phyloP scores from a whole-genome alignment of 2,888 invertebrate genomes.

The Gibbula magus region DNA sequence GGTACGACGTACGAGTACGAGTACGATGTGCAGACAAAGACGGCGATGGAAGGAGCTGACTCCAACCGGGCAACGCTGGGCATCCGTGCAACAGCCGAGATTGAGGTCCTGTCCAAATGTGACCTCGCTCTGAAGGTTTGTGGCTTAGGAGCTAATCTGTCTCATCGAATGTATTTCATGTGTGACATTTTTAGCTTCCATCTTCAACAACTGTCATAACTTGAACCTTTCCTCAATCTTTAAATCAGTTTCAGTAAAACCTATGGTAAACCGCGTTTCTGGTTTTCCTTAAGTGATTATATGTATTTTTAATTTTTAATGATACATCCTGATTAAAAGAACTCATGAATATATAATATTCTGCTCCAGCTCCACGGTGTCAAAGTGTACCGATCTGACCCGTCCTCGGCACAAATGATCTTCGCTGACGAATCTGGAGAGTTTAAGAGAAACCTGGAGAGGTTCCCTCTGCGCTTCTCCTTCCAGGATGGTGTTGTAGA shows the following conservation, averaged over 20 bases:
- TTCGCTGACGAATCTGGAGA: constrained; percentile 28
- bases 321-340: not conserved
- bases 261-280: too few species aligned
- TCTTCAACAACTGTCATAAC: too few species aligned
- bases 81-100: constrained; percentile 73
- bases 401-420: constrained; percentile 28
- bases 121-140: constrained; percentile 75
- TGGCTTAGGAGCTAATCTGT: too few species aligned
- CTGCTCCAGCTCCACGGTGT: constrained; percentile 46
- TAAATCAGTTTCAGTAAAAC: too few species aligned
- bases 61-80: constrained; percentile 73
- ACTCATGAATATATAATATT: not conserved
- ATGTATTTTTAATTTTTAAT: not conserved
- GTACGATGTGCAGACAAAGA: constrained; percentile 82
- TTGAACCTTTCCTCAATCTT: too few species aligned
- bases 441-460: constrained; percentile 80
- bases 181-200: too few species aligned
- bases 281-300: not conserved
- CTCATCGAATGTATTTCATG: too few species aligned
- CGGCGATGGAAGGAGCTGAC: constrained; percentile 82
- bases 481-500: constrained; percentile 87
- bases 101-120: constrained; percentile 75
- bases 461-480: constrained; percentile 84
- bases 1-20: constrained; percentile 88
- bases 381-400: constrained; percentile 46